Conservation (phyloP, 2,888 invertebrate species). For the Microctonus brassicae region DNA sequence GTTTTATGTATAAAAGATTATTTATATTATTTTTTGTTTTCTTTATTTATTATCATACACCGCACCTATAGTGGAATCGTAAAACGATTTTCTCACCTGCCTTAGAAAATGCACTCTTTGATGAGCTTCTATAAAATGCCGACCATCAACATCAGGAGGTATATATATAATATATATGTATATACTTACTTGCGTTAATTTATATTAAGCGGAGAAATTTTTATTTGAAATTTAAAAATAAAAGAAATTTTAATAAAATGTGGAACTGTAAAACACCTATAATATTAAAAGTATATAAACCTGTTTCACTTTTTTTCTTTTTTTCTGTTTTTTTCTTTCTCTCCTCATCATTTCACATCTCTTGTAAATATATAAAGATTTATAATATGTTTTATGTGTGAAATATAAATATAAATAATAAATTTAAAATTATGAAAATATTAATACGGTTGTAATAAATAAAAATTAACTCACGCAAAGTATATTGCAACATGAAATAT, state of each 20-base stretch:
- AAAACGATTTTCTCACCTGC: constrained; percentile 56
- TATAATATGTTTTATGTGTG: neutral
- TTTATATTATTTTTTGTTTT: constrained; percentile 30
- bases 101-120: constrained; percentile 18
- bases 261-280: neutral
- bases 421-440: neutral
- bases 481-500: constrained; percentile 5
- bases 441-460: neutral
- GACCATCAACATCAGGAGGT: neutral
- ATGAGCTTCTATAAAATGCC: neutral
- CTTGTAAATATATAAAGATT: neutral
- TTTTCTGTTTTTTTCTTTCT: neutral
- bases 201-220: neutral
- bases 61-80: constrained; percentile 29
- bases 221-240: neutral
- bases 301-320: neutral
- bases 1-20: constrained; percentile 11
- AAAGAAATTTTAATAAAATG: neutral
- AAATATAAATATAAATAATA: neutral
- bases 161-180: neutral
- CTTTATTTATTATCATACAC: constrained; percentile 9
- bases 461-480: constrained; percentile 23
- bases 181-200: neutral
- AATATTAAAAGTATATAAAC: neutral
- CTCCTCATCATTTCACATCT: neutral